Evolutionary conservation across 2,888 invertebrate species (phyloP).

Genomic region (Stramonita haemastoma): DNA sequence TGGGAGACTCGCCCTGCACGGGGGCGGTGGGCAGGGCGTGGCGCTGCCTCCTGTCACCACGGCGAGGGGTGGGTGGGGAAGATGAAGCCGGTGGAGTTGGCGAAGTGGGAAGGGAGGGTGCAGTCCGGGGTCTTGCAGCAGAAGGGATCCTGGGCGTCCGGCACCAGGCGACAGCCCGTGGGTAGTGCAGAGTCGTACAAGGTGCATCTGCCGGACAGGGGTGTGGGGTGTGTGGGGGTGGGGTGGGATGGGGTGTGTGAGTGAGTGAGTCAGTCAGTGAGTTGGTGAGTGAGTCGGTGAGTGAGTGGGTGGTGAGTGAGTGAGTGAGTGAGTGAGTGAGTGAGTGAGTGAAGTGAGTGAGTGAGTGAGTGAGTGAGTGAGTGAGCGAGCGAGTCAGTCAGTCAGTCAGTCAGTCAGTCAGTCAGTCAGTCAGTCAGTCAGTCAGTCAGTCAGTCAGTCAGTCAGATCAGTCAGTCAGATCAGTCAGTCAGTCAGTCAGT

Average conservation of each 20-base stretch:
- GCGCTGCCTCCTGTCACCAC: slow-evolving; percentile 61
- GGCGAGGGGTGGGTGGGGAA: slow-evolving; percentile 50
- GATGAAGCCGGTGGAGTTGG: slow-evolving; percentile 34
- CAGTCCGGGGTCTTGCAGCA: slow-evolving; percentile 65
- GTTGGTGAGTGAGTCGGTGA: neutral
- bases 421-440: too few relatives aligned
- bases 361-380: too few relatives aligned
- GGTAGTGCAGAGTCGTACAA: slow-evolving; percentile 43
- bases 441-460: too few relatives aligned
- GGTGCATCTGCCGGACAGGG: slow-evolving; percentile 29
- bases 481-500: too few relatives aligned
- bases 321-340: too few relatives aligned
- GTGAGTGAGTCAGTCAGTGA: neutral
- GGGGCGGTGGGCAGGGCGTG: slow-evolving; percentile 58
- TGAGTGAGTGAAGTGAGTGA: too few relatives aligned
- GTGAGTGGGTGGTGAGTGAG: neutral
- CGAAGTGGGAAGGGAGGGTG: slow-evolving; percentile 39
- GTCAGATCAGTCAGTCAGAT: too few relatives aligned
- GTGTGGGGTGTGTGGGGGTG: neutral
- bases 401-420: too few relatives aligned
- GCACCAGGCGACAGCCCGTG: slow-evolving; percentile 58
- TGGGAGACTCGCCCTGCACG: slow-evolving; percentile 46
- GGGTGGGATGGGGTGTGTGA: neutral
- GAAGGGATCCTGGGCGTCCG: slow-evolving; percentile 62
- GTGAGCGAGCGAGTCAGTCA: too few relatives aligned